Conservation (phyloP, 2,888 invertebrate species). For the Cactoblastis cactorum region DNA sequence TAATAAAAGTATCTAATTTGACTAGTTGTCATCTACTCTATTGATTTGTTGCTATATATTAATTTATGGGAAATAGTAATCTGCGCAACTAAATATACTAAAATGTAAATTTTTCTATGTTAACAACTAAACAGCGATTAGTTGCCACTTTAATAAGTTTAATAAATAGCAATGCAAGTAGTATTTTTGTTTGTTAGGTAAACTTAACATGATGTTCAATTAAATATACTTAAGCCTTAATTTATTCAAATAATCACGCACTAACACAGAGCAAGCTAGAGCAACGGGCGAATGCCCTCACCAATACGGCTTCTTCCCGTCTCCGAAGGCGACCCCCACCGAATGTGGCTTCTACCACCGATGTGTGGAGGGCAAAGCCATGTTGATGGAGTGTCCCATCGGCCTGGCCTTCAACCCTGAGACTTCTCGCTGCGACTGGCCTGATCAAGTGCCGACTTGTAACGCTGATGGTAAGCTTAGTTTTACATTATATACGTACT, state of each 20-base stretch:
- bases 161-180: too few species aligned
- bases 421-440: constrained; percentile 88
- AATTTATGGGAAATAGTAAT: too few species aligned
- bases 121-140: too few species aligned
- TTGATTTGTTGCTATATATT: too few species aligned
- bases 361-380: constrained; percentile 83
- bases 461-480: constrained; percentile 67
- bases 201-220: too few species aligned
- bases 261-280: constrained; percentile 78
- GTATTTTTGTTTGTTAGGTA: too few species aligned
- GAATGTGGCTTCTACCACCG: constrained; percentile 88
- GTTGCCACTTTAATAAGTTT: too few species aligned
- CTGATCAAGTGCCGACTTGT: constrained; percentile 86
- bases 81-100: too few species aligned
- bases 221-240: background rate
- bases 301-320: constrained; percentile 86
- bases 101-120: too few species aligned
- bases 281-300: constrained; percentile 87
- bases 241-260: background rate
- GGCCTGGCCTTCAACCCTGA: constrained; percentile 87
- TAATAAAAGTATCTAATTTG: too few species aligned
- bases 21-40: too few species aligned
- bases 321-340: constrained; percentile 28
- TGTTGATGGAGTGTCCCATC: constrained; percentile 84
- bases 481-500: background rate